Evolutionary conservation across 2,113 vertebrate genomes (phyloP).

Genomic region (Chelonoidis abingdonii): DNA sequence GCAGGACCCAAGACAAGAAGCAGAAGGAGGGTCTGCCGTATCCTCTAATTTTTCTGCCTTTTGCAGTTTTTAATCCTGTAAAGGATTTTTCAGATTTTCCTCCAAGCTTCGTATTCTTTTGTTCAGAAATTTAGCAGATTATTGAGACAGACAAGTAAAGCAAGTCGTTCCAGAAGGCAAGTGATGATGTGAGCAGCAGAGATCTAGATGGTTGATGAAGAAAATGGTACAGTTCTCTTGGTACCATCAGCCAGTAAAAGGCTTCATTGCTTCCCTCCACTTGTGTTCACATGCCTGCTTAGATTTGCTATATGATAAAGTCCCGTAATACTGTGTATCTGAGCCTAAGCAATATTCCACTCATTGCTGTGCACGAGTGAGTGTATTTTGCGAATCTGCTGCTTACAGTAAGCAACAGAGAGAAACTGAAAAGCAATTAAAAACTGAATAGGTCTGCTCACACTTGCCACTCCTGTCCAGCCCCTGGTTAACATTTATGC

Average conservation of each 20-base stretch:
- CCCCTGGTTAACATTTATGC: background rate
- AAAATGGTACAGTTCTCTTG: background rate
- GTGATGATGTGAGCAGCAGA: background rate
- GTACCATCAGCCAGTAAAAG: background rate
- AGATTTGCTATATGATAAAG: rapidly evolving
- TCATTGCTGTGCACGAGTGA: background rate
- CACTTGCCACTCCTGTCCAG: background rate
- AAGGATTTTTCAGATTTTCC: background rate
- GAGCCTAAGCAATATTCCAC: background rate
- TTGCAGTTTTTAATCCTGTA: background rate
- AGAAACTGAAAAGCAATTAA: background rate
- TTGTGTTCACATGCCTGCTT: background rate
- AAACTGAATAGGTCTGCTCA: background rate
- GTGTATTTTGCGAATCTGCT: background rate
- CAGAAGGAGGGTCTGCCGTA: background rate
- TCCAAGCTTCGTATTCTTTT: background rate
- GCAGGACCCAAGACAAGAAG: background rate
- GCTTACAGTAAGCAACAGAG: rapidly evolving
- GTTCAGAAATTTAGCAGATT: background rate
- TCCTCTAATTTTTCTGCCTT: too few species aligned
- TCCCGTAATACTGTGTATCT: background rate
- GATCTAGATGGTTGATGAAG: background rate
- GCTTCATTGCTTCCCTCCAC: background rate
- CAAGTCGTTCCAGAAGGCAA: background rate
- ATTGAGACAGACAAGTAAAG: background rate